Conservation (phyloP, 2,888 invertebrate genomes). For the Chydorus sphaericus region DNA sequence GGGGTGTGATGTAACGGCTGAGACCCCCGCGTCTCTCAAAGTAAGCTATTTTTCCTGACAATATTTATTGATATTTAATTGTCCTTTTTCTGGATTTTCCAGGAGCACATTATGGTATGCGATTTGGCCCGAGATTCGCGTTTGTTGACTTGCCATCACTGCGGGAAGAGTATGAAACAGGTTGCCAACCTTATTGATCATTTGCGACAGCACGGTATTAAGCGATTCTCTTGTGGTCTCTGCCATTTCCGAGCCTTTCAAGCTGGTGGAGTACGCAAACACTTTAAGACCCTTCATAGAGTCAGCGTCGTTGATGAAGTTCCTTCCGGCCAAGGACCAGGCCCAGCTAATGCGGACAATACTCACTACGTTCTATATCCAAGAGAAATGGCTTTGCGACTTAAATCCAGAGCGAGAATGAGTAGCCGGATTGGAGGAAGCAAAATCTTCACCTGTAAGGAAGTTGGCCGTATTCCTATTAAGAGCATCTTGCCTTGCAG, state of each 20-base stretch:
- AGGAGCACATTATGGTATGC: constrained; percentile 28
- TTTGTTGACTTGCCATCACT: constrained; percentile 37
- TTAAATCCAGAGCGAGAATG: constrained; percentile 16
- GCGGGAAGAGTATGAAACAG: constrained; percentile 33
- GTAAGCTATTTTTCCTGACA: neutral
- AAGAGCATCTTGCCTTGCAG: constrained; percentile 19
- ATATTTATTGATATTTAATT: neutral
- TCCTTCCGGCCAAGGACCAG: constrained; percentile 26
- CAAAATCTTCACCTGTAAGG: constrained; percentile 15
- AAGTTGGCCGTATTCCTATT: constrained; percentile 19
- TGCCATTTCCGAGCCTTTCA: constrained; percentile 34
- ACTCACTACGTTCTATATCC: constrained; percentile 34
- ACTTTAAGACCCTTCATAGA: constrained; percentile 40
- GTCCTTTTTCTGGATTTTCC: constrained; percentile 28
- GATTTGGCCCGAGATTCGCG: constrained; percentile 22
- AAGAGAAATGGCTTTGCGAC: constrained; percentile 24
- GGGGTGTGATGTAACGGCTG: constrained; percentile 26
- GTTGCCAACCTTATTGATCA: constrained; percentile 38
- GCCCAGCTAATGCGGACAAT: constrained; percentile 27
- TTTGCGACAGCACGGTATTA: constrained; percentile 41
- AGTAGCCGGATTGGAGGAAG: neutral
- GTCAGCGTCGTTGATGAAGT: constrained; percentile 29
- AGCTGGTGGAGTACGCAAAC: constrained; percentile 28
- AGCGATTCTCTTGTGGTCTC: constrained; percentile 42
- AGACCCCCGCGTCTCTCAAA: constrained; percentile 23